phyloP scores from a whole-genome alignment of 1,140 invertebrate genomes.

The Drosophila ogumai region DNA sequence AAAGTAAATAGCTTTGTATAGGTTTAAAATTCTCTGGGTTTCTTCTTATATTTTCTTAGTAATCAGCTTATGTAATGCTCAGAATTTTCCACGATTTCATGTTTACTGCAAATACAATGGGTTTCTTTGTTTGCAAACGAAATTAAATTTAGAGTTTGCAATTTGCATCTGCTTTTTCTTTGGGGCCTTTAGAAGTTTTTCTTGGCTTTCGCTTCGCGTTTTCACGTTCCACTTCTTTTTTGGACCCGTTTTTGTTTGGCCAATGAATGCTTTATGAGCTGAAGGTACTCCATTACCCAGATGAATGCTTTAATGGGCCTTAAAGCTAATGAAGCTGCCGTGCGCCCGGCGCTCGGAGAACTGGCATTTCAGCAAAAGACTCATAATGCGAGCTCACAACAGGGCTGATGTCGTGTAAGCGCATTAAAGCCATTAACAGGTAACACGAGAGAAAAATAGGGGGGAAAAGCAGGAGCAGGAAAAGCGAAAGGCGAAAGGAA shows the following conservation, averaged over 20 bases:
- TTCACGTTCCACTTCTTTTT: constrained; percentile 39
- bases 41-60: neutral
- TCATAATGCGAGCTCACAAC: constrained; percentile 36
- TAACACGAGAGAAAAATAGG: constrained; percentile 13
- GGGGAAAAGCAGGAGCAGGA: constrained; percentile 7
- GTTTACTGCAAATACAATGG: constrained; percentile 24
- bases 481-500: constrained; percentile 15
- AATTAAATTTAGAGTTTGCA: constrained; percentile 39
- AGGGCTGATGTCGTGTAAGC: constrained; percentile 56
- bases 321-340: constrained; percentile 40
- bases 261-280: constrained; percentile 47
- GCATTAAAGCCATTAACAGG: constrained; percentile 63
- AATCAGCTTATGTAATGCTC: constrained; percentile 15
- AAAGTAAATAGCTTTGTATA: neutral
- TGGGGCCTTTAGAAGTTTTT: neutral
- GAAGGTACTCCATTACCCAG: constrained; percentile 42
- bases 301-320: constrained; percentile 49
- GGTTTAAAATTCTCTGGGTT: neutral
- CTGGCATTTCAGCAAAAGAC: constrained; percentile 14
- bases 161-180: constrained; percentile 18
- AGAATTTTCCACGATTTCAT: constrained; percentile 4
- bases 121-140: constrained; percentile 29
- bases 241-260: constrained; percentile 33
- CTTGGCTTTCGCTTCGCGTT: constrained; percentile 15
- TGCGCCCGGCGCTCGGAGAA: neutral